Evolutionary conservation across 2,797 vertebrate genomes (phyloP), one percentile per base, ranked within the genome.

Genomic region (Xiphophorus birchmanni): DNA sequence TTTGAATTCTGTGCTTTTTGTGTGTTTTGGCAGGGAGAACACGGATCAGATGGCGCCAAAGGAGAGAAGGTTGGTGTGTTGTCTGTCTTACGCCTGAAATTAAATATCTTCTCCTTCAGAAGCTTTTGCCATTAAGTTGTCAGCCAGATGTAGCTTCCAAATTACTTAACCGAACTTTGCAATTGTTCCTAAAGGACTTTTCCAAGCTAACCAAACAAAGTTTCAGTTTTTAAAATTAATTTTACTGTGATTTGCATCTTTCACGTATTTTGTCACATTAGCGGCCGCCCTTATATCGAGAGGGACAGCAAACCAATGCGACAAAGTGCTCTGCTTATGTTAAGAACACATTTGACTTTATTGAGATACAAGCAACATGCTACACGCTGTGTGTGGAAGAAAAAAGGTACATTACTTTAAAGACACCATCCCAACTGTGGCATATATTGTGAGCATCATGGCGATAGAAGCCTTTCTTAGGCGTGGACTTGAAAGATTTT

Each of bases 41-140:
- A 47, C 23, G 94, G 94, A 93, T 91, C 86, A 77, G 82, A 75
- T 87, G 94, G 92, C 4, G 1, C 82, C 75, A 94, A 89, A 89
- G 94, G 94, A 82, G 92, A 89, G 91, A 95, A 94, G 94, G 94
- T 95, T 78, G 87, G 90, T 23, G 52, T 7, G n/a, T 11, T 58
- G 44, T 83, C 77, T 76, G 78, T 78, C 78, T 78, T 60, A 15
- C 40, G 21, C 74, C 71, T 37, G 10, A 71, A 72, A 23, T 79
- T 47, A 58, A 90, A 76, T 21, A 3, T n/a, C 65, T 77, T 29
- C 65, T 74, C 29, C 75, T 83, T 81, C 56, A 18, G 54, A 13
- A 26, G 23, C 37, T 9, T 42, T 15, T 54, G 72, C 75, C 60
- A 42, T 75, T 44, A 50, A 17, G 45, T 71, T 71, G 73, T 74